Conservation (phyloP, 2,113 vertebrate genomes). For the Penelope pileata region DNA sequence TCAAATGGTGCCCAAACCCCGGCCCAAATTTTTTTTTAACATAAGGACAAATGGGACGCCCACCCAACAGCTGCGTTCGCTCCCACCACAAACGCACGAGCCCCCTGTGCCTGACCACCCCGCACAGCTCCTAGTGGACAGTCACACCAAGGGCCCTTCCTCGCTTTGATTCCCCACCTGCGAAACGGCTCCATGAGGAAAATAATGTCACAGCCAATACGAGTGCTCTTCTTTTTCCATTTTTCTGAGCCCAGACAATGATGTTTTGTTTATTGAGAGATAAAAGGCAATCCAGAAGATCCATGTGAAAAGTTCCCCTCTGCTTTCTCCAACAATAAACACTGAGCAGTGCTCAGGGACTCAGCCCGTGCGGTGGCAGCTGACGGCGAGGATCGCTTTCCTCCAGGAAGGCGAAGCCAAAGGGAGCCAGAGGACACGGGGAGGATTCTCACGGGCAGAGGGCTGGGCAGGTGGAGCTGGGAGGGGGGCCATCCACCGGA, state of each 20-base stretch:
- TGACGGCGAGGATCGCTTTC: background rate
- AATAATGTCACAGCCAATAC: background rate
- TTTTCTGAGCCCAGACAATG: background rate
- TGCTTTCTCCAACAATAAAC: background rate
- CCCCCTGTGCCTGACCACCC: background rate
- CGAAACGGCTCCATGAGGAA: background rate
- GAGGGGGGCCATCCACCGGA: no score
- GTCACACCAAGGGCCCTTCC: background rate
- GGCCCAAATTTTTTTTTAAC: no score
- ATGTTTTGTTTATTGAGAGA: background rate
- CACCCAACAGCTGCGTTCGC: background rate
- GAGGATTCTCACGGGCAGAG: no score
- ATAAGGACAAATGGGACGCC: background rate
- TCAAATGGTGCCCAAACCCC: no score
- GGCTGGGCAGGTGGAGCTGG: no score
- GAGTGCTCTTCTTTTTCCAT: background rate
- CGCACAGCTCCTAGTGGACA: background rate
- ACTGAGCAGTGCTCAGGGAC: background rate
- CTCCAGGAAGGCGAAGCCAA: background rate
- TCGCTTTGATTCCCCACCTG: background rate
- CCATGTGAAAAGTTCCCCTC: background rate
- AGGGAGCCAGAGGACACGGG: background rate
- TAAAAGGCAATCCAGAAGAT: background rate
- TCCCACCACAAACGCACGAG: background rate
- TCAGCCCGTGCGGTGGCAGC: no score